A percentile compares a stretch with the other conserved stretches of the same genome.
phyloP scores from a whole-genome alignment of 2,113 vertebrate species.

The Phylloscopus whistleri region DNA sequence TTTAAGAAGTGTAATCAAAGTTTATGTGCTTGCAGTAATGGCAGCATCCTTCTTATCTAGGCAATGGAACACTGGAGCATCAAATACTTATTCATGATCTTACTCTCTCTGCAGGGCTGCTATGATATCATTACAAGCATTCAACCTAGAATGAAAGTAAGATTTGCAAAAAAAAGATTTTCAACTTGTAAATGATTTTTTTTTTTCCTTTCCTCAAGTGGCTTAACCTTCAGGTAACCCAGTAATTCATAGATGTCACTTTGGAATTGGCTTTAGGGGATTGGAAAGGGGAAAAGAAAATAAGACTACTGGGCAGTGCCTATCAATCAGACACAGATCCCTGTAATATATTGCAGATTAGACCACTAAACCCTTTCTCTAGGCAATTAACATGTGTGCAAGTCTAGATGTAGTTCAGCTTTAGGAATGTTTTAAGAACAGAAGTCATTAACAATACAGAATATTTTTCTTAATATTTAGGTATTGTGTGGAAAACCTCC shows the following conservation, averaged over 20 bases:
- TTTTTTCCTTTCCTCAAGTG: background rate
- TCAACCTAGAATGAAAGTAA: background rate
- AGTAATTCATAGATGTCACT: background rate
- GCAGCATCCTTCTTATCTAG: background rate
- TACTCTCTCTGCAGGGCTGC: background rate
- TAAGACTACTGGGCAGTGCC: background rate
- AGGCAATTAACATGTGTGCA: background rate
- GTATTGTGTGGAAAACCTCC: background rate
- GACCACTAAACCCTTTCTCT: background rate
- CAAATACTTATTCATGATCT: background rate
- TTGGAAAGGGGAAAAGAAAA: background rate
- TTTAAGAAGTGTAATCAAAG: conserved; percentile 46
- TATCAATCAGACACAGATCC: background rate
- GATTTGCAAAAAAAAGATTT: background rate
- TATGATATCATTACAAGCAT: background rate
- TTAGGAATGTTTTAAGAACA: background rate
- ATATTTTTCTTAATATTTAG: background rate
- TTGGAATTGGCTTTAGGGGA: background rate
- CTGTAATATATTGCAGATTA: background rate
- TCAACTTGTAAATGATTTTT: background rate
- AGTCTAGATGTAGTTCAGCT: background rate
- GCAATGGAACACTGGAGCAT: background rate
- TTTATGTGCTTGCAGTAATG: background rate
- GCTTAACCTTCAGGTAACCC: conserved; percentile 14
- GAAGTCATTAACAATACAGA: background rate